Evolutionary conservation across 2,888 invertebrate species (phyloP), one percentile per base, ranked within the genome.

Genomic region (Leucozona laternaria): DNA sequence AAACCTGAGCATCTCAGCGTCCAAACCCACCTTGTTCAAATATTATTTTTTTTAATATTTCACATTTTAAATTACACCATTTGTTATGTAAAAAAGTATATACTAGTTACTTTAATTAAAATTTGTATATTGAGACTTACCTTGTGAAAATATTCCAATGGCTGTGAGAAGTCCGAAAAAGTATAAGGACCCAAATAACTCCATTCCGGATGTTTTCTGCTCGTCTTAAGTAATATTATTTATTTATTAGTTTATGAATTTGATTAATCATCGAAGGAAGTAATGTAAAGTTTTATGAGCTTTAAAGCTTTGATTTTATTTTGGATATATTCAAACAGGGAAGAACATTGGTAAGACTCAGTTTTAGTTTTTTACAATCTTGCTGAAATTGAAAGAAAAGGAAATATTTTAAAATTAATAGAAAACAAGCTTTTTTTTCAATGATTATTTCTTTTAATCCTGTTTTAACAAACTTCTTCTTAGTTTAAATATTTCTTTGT

Each of bases 81-180:
- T n/a, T n/a, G n/a, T n/a, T n/a, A n/a, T n/a, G n/a, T n/a, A n/a
- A n/a, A n/a, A n/a, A n/a, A n/a, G 25, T 25, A 25, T 25, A 2
- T 25, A 25, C 25, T 28, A 28, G 6, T 28, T 5, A n/a, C 1
- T 28, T 28, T 5, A 5, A 5, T 5, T n/a, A n/a, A 28, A 5
- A 1, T 28, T 5, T 5, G 0, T 4, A 4, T 20, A 20, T 8
- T n/a, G 1, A 20, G 11, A 48, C 48, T 48, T 48, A 48, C 48
- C 48, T 48, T 48, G 48, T 11, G 48, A 48, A 15, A 53, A 53
- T 8, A 25, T 28, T 22, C 8, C 25, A 28, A 53, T 53, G 0
- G 72, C 82, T 79, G 70, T 40, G 1, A 86, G 4, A 25, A 86
- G 58, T 71, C 73, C 82, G 15, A 86, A n/a, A 40, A 78, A n/a